Base-by-base conservation (phyloP, 1,140 invertebrate species). In the Neelides sp. region DNA sequence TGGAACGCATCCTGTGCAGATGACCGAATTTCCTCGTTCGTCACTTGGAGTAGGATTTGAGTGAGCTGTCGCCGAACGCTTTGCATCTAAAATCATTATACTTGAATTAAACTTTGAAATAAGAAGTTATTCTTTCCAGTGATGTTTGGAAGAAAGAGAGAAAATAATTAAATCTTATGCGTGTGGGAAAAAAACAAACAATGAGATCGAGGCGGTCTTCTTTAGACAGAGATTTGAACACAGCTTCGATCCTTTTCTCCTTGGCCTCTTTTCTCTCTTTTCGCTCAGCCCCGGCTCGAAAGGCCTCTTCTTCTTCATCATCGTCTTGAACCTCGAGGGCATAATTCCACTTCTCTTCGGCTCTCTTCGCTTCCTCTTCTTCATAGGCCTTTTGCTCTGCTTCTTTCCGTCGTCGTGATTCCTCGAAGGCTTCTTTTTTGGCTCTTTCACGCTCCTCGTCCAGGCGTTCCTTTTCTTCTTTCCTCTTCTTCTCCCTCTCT, bases 401-500 rank as follows among this genome's bases (percentile, higher is more conserved):
- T n/a, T n/a, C n/a, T 12, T 35, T 35, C 2, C 35, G 44, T 10
- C 39, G 37, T 49, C 55, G 24, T 51, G 45, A 61, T 55, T 75
- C 70, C n/a, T n/a, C n/a, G n/a, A n/a, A n/a, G 66, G 79, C 66
- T 66, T 81, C 73, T 69, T 80, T 74, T 61, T 76, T 70, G 71
- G 68, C 68, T 65, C n/a, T n/a, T 76, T 79, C 78, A 58, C 75
- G 69, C 54, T 77, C 73, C 55, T 75, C 74, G 60, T 75, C 75
- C 63, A 78, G 74, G 58, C 77, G 71, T 62, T 86, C 82, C 41
- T 77, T 78, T 65, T 94, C 86, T 54, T 87, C 70, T 59, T 88
- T 85, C 62, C 83, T 88, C 62, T 82, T 79, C 67, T 96, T 96
- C 59, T 96, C 91, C 41, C 83, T 73, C 69, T 97, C 92, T 87